A percentile compares a stretch with the other conserved stretches of the same genome.
These are phyloP conservation scores for Paedocypris micromegethes DNA, from an alignment of 2,797 vertebrate species.

Conservation along the genomic window DNA sequence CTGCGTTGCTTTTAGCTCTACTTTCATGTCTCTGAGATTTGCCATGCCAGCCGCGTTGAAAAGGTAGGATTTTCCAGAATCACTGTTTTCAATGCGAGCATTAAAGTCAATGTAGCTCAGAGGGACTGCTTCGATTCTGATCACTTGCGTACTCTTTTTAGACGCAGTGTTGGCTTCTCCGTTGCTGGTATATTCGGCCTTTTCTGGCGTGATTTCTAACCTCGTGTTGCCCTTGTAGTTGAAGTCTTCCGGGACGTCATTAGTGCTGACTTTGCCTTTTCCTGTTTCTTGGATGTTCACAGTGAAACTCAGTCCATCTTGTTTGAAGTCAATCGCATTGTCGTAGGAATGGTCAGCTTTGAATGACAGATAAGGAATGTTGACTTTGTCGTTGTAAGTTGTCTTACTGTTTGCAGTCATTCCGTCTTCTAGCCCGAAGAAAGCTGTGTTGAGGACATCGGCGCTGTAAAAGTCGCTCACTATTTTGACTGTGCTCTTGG, in stretches of 20 bases:
- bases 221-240: slow-evolving; percentile 62
- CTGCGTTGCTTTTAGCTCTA: slow-evolving; percentile 74
- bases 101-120: slow-evolving; percentile 65
- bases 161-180: slow-evolving; percentile 66
- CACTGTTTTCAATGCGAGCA: slow-evolving; percentile 69
- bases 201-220: slow-evolving; percentile 62
- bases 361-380: slow-evolving; percentile 63
- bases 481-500: slow-evolving; percentile 71
- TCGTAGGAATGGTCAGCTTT: slow-evolving; percentile 64
- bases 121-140: slow-evolving; percentile 66
- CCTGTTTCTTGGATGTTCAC: slow-evolving; percentile 63
- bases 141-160: slow-evolving; percentile 74
- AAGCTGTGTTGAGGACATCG: slow-evolving; percentile 67
- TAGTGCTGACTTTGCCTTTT: slow-evolving; percentile 62
- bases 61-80: slow-evolving; percentile 56
- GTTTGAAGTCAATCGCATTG: slow-evolving; percentile 65
- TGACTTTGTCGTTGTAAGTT: slow-evolving; percentile 71
- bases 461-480: slow-evolving; percentile 66
- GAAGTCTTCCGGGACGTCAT: slow-evolving; percentile 63
- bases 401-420: slow-evolving; percentile 73
- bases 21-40: slow-evolving; percentile 67
- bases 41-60: slow-evolving; percentile 15
- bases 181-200: slow-evolving; percentile 60
- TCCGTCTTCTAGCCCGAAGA: slow-evolving; percentile 69
- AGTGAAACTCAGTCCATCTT: slow-evolving; percentile 62